Conservation (phyloP, 2,113 vertebrate genomes). For the Ptilorrhoa leucosticta region DNA sequence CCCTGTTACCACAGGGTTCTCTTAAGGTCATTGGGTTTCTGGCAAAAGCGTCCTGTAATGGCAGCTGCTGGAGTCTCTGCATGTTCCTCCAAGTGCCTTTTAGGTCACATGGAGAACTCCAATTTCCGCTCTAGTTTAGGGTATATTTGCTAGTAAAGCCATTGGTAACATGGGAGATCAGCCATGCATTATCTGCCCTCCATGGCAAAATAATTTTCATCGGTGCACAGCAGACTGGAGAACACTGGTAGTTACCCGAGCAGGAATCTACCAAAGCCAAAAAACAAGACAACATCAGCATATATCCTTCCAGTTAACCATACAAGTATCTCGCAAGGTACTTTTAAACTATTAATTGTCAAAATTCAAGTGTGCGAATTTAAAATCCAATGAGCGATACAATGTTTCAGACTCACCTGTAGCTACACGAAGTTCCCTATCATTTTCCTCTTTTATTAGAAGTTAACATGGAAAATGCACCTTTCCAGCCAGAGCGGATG, state of each 20-base stretch:
- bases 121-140: conserved; percentile 71
- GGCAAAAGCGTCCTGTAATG: conserved; percentile 65
- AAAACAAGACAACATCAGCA: conserved; percentile 69
- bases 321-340: neutral
- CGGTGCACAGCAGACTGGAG: conserved; percentile 87
- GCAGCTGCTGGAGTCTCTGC: conserved; percentile 73
- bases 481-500: neutral
- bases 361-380: neutral
- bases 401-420: neutral
- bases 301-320: neutral
- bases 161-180: conserved; percentile 77
- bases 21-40: conserved; percentile 62
- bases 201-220: conserved; percentile 77
- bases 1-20: conserved; percentile 58
- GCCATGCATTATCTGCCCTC: conserved; percentile 85
- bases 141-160: conserved; percentile 77
- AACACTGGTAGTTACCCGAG: conserved; percentile 87
- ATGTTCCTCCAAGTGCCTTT: conserved; percentile 62
- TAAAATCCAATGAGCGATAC: neutral
- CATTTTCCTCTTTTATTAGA: neutral
- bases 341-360: neutral
- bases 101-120: conserved; percentile 73
- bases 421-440: neutral
- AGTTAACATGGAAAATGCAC: conserved; percentile 1
- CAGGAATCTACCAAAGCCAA: conserved; percentile 87